Conservation (phyloP, 1,140 invertebrate genomes). For the Zaprionus capensis region DNA sequence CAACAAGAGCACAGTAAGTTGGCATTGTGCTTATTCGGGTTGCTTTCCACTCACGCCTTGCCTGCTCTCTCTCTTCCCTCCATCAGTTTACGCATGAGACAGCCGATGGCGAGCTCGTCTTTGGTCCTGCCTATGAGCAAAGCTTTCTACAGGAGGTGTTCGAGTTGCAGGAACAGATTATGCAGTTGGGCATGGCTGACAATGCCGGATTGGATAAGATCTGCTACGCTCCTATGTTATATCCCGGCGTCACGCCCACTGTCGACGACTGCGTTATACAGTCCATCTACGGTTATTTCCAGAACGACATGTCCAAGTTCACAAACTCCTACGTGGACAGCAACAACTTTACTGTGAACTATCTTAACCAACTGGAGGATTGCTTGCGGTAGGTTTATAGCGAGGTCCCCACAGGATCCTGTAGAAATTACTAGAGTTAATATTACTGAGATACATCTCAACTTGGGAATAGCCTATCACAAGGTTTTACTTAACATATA, state of each 20-base stretch:
- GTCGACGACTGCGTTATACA: slow-evolving; percentile 91
- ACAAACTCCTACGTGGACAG: slow-evolving; percentile 74
- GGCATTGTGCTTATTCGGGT: background rate
- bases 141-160: slow-evolving; percentile 89
- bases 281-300: slow-evolving; percentile 92
- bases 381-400: slow-evolving; percentile 83
- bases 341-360: slow-evolving; percentile 77
- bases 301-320: slow-evolving; percentile 86
- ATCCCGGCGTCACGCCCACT: slow-evolving; percentile 86
- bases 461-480: background rate
- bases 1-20: slow-evolving; percentile 67
- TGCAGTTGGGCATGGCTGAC: slow-evolving; percentile 85
- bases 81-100: slow-evolving; percentile 77
- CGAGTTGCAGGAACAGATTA: slow-evolving; percentile 87
- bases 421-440: background rate
- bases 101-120: slow-evolving; percentile 76
- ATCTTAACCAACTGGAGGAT: slow-evolving; percentile 85
- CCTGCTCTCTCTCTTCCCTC: background rate
- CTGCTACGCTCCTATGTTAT: slow-evolving; percentile 92
- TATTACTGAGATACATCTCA: background rate
- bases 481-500: background rate
- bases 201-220: slow-evolving; percentile 88
- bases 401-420: background rate
- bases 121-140: slow-evolving; percentile 89
- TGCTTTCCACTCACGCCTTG: background rate